phyloP scores from a whole-genome alignment of 1,140 invertebrate species.

The silkworm (Bombyx mori) region DNA sequence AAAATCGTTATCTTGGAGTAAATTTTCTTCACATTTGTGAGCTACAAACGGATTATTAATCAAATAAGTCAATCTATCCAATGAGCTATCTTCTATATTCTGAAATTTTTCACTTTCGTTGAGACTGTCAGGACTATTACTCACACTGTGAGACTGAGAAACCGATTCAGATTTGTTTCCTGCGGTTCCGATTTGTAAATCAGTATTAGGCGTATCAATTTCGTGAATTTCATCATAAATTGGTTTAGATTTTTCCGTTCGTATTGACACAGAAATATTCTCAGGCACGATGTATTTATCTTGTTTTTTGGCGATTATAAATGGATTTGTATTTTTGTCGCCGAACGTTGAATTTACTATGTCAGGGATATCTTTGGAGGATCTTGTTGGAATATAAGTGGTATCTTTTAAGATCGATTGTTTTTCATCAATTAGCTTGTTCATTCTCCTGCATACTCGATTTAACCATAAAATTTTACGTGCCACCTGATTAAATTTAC shows the following conservation, averaged over 20 bases:
- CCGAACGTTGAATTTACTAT: constrained; percentile 61
- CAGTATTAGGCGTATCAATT: background rate
- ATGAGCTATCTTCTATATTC: constrained; percentile 27
- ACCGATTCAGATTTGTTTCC: too few relatives aligned
- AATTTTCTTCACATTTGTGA: constrained; percentile 34
- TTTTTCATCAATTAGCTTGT: constrained; percentile 26
- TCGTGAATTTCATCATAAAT: constrained; percentile 8
- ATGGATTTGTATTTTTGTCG: constrained; percentile 32
- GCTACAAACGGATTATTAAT: constrained; percentile 48
- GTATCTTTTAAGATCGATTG: constrained; percentile 13
- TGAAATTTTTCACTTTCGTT: constrained; percentile 9
- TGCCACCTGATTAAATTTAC: constrained; percentile 35
- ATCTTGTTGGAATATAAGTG: constrained; percentile 14
- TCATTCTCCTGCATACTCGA: constrained; percentile 46
- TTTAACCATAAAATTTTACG: constrained; percentile 44
- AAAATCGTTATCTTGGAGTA: constrained; percentile 35
- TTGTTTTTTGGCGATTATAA: constrained; percentile 26
- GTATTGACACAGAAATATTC: constrained; percentile 50
- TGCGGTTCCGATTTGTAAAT: background rate
- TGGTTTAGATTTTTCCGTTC: constrained; percentile 39
- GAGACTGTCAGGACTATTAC: constrained; percentile 11
- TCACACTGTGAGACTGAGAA: background rate
- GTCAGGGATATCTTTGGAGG: constrained; percentile 50
- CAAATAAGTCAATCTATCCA: constrained; percentile 27
- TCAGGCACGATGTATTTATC: constrained; percentile 50